Base-by-base conservation (phyloP, 2,888 invertebrate genomes). In the Tubulanus polymorphus region DNA sequence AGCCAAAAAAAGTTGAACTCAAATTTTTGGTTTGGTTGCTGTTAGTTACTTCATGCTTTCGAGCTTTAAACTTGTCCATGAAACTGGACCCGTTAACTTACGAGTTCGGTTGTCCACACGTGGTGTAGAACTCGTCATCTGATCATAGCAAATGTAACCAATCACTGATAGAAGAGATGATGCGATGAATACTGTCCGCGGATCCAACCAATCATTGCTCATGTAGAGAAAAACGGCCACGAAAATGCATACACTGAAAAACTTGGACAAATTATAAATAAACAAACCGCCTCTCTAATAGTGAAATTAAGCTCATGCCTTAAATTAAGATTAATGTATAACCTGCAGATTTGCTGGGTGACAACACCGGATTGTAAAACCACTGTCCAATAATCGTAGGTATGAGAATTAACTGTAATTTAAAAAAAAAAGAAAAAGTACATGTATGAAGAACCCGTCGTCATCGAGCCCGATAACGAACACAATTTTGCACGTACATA, bases 311-410 rank as follows among this genome's bases (percentile, higher is more conserved):
- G n/a, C n/a, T n/a, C n/a, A n/a, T 32, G 35, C 35, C 35, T 32
- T 32, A 32, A 32, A 32, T 32, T 32, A 32, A 32, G 35, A n/a
- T 8, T 3, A 3, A 32, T 15, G 8, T 23, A 47, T 59, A 63
- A 78, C 78, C 79, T 73, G 65, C 90, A 89, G 1, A 95, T 79
- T 73, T 93, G 87, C 62, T 91, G 86, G 1, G 89, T 88, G 27
- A 96, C 83, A 48, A 88, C 83, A 55, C 88, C 87, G 5, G 91
- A 88, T 37, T 91, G 90, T 55, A 83, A 73, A 1, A 92, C 78
- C 0, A 91, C 89, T 76, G 90, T 85, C 6, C 70, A 73, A 64
- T 88, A 82, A 1, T 87, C 84, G 53, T 90, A 87, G 72, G 88
- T 86, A 73, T 88, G 85, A 0, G 89, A 85, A 74, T 90, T 85